These are phyloP conservation scores for Nephila pilipes DNA, from an alignment of 1,140 invertebrate genomes.

Conservation along the genomic window DNA sequence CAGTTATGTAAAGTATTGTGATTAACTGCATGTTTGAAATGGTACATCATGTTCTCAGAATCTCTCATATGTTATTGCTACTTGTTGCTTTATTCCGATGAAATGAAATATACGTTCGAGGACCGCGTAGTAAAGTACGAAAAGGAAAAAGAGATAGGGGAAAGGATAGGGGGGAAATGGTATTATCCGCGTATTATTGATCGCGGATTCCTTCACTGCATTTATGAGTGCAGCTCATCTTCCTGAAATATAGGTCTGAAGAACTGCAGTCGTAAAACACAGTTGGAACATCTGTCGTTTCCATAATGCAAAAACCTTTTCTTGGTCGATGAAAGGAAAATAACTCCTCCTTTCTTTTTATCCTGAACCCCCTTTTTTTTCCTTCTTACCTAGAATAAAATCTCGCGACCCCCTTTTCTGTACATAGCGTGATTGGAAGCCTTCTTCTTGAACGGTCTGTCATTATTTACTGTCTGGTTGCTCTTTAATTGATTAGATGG, in stretches of 20 bases:
- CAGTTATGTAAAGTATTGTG: neutral
- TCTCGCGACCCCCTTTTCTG: neutral
- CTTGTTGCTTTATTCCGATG: constrained; percentile 34
- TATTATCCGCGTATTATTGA: constrained; percentile 22
- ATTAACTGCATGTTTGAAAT: neutral
- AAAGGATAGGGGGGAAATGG: neutral
- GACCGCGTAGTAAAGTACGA: neutral
- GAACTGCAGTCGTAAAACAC: constrained; percentile 54
- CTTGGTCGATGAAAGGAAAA: constrained; percentile 42
- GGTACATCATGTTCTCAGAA: neutral
- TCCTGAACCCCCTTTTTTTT: neutral
- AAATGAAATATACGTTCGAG: neutral
- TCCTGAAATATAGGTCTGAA: constrained; percentile 38
- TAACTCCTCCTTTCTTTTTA: constrained; percentile 7
- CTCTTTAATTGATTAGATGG: constrained; percentile 49
- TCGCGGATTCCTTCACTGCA: neutral
- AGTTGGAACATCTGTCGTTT: constrained; percentile 58
- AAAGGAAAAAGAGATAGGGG: neutral
- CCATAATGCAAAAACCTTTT: constrained; percentile 63
- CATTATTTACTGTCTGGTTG: constrained; percentile 38
- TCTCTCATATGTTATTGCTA: neutral
- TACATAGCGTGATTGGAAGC: constrained; percentile 27
- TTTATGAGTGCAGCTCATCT: constrained; percentile 60
- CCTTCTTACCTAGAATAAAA: neutral
- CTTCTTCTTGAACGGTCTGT: constrained; percentile 11